Conservation (phyloP, 2,888 invertebrate species). For the Erannis defoliaria region DNA sequence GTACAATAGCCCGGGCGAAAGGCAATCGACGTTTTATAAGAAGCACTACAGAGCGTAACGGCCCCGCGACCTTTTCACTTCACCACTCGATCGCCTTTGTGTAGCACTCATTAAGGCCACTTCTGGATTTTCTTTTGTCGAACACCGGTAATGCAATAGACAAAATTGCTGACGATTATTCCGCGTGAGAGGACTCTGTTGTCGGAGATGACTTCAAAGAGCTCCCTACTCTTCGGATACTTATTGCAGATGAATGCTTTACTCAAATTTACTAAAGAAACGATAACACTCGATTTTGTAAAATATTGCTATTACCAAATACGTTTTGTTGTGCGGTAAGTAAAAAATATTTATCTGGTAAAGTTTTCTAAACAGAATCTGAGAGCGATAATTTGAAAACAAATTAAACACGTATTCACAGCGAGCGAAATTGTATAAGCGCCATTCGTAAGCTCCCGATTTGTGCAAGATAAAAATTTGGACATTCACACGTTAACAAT, state of each 20-base stretch:
- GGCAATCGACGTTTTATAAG: constrained; percentile 76
- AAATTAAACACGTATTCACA: constrained; percentile 56
- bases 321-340: too few species aligned
- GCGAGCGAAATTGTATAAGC: constrained; percentile 62
- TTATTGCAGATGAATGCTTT: constrained; percentile 26
- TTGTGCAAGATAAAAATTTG: constrained; percentile 67
- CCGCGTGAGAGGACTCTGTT: constrained; percentile 32
- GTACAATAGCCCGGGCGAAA: constrained; percentile 71
- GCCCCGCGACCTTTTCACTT: constrained; percentile 61
- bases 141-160: constrained; percentile 50
- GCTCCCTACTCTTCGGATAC: constrained; percentile 32
- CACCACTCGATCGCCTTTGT: constrained; percentile 64
- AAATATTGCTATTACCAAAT: too few species aligned
- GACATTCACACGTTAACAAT: constrained; percentile 61
- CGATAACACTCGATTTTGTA: not conserved
- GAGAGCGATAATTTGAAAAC: constrained; percentile 51
- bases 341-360: not conserved
- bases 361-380: constrained; percentile 13
- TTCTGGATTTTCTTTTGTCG: constrained; percentile 62
- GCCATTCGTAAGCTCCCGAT: constrained; percentile 57
- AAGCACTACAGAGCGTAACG: constrained; percentile 66
- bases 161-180: constrained; percentile 49
- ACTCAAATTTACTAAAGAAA: constrained; percentile 5
- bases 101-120: constrained; percentile 69
- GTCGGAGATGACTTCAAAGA: constrained; percentile 25